A percentile compares a stretch with the other conserved stretches of the same genome.
Evolutionary conservation across 2,888 invertebrate species (phyloP).

Genomic region (Ceriagrion tenellum): DNA sequence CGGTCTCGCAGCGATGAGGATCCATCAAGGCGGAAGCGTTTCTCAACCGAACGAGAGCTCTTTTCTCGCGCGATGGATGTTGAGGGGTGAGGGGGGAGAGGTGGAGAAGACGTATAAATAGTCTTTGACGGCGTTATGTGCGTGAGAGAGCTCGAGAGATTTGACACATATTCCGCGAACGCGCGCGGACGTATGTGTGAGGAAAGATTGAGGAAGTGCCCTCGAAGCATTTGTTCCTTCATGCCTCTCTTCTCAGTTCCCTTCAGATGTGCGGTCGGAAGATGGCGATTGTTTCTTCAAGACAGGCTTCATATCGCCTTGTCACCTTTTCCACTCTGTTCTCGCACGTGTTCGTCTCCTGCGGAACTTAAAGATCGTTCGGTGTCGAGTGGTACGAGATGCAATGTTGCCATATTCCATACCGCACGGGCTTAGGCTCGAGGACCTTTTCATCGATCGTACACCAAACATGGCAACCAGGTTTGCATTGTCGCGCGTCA

Average conservation of each 20-base stretch:
- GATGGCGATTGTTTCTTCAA: not conserved
- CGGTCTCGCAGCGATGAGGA: too few species aligned
- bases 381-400: too few species aligned
- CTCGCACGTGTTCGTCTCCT: too few species aligned
- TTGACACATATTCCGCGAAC: not conserved
- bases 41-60: not conserved
- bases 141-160: not conserved
- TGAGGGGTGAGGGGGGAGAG: not conserved
- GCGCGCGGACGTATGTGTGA: not conserved
- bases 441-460: too few species aligned
- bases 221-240: not conserved
- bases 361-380: too few species aligned
- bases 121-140: not conserved
- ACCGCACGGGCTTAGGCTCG: too few species aligned
- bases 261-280: not conserved
- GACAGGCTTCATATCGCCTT: not conserved
- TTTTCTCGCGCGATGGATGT: not conserved
- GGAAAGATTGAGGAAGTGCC: not conserved
- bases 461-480: too few species aligned
- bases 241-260: not conserved
- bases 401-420: too few species aligned
- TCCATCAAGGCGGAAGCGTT: not conserved
- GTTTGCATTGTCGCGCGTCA: too few species aligned
- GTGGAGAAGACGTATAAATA: not conserved
- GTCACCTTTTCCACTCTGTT: not conserved